phyloP scores from a whole-genome alignment of 2,113 vertebrate species.

The Zosterops hypoxanthus region DNA sequence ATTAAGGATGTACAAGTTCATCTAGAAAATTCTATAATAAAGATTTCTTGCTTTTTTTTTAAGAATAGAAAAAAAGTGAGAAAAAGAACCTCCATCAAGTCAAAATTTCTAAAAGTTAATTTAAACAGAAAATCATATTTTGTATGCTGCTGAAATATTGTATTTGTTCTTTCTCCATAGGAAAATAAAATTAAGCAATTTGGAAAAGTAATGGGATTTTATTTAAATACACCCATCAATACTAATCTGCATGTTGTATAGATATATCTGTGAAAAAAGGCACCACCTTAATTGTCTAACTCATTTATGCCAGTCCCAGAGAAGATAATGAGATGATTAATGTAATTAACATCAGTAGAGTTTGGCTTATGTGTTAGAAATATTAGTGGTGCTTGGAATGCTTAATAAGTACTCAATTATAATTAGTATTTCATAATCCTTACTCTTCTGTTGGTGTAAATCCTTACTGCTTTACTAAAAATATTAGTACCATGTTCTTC shows the following conservation, averaged over 20 bases:
- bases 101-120: not conserved
- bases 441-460: not conserved
- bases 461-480: not conserved
- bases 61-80: rapidly evolving
- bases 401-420: not conserved
- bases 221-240: not conserved
- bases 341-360: not conserved
- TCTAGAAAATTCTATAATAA: not conserved
- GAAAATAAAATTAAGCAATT: not conserved
- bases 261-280: not conserved
- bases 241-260: not conserved
- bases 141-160: not conserved
- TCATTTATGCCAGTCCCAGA: not conserved
- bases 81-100: not conserved
- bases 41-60: too few relatives aligned
- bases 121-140: not conserved
- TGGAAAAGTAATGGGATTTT: not conserved
- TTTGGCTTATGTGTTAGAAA: not conserved
- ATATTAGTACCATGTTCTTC: not conserved
- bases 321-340: constrained; percentile 26
- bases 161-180: not conserved
- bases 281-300: not conserved
- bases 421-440: not conserved
- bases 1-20: not conserved
- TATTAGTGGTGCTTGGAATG: not conserved